phyloP scores from a whole-genome alignment of 2,797 vertebrate species.

The Trichosurus vulpecula region DNA sequence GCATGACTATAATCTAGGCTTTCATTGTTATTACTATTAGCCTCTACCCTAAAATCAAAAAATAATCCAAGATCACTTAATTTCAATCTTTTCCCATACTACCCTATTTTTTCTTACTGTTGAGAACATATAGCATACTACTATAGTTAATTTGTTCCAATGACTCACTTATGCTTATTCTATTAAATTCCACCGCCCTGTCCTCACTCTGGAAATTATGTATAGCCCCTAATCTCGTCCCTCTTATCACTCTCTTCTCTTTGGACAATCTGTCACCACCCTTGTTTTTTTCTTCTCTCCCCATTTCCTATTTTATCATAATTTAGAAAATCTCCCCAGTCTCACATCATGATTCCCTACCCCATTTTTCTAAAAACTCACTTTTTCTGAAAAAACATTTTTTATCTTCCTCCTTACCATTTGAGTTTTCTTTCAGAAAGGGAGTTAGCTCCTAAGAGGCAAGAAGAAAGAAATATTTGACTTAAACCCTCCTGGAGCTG shows the following conservation, averaged over 20 bases:
- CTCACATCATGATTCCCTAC: not conserved
- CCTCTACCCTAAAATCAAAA: not conserved
- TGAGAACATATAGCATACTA: not conserved
- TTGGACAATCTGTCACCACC: not conserved
- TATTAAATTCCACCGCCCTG: not conserved
- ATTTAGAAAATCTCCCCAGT: not conserved
- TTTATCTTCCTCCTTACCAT: slow-evolving; percentile 44
- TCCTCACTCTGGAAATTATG: not conserved
- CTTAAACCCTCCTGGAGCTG: slow-evolving; percentile 19
- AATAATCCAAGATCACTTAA: not conserved
- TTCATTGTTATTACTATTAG: not conserved
- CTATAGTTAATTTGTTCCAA: not conserved
- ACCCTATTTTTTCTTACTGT: not conserved
- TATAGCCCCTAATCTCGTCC: not conserved
- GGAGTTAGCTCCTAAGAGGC: slow-evolving; percentile 15
- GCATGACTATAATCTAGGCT: not conserved
- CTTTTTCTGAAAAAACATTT: not conserved
- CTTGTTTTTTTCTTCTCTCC: not conserved
- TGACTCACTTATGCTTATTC: not conserved
- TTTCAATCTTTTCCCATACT: not conserved
- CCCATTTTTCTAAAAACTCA: not conserved
- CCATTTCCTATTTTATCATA: not conserved
- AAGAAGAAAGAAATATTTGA: slow-evolving; percentile 19
- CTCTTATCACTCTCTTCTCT: not conserved
- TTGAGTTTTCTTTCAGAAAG: slow-evolving; percentile 36